Evolutionary conservation across 2,113 vertebrate species (phyloP).

Genomic region (Scytalopus superciliaris): DNA sequence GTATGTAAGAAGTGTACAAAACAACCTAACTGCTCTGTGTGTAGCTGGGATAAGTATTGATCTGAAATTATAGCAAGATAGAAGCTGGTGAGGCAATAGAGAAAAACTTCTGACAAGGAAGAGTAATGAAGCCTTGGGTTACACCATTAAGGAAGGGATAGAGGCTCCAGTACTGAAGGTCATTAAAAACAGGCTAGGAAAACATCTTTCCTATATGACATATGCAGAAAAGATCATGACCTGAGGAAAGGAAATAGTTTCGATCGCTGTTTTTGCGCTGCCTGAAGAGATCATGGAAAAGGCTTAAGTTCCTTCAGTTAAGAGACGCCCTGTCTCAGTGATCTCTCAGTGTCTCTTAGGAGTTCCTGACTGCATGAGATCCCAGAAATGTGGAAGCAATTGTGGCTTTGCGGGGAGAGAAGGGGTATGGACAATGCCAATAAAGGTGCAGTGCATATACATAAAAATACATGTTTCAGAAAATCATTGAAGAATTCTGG

Average conservation of each 20-base stretch:
- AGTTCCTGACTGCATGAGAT: rapidly evolving
- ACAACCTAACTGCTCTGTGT: neutral
- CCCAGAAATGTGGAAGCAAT: neutral
- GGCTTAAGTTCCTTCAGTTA: neutral
- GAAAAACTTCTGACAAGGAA: neutral
- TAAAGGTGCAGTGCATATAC: neutral
- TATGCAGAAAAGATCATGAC: neutral
- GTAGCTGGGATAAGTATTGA: neutral
- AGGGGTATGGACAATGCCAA: neutral
- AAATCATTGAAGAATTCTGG: neutral
- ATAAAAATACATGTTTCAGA: neutral
- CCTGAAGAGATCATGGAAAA: neutral
- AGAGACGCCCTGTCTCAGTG: neutral
- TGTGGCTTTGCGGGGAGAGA: neutral
- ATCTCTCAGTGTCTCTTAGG: neutral
- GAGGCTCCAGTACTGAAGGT: neutral
- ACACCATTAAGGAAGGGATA: neutral
- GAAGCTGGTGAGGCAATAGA: neutral
- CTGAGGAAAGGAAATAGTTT: neutral
- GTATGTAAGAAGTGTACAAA: neutral
- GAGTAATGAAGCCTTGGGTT: neutral
- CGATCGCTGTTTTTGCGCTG: neutral
- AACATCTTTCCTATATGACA: neutral
- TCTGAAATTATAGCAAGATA: neutral
- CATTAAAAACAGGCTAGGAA: neutral